A percentile compares a stretch with the other conserved stretches of the same genome.
Conservation (phyloP, 2,888 invertebrate species). For the Muschampia plurimacula region DNA sequence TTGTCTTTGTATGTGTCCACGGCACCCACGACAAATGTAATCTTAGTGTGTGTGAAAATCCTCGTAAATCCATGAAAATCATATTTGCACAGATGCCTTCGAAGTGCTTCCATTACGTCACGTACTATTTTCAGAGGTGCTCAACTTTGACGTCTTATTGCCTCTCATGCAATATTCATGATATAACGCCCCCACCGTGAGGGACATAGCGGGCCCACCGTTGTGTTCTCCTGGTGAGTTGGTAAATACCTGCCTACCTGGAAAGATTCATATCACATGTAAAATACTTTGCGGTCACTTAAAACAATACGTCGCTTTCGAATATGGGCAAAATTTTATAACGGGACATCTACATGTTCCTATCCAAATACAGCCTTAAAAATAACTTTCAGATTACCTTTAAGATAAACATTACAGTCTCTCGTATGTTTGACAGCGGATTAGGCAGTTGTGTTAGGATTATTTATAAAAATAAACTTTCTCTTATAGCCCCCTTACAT, state of each 20-base stretch:
- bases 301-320: too few species aligned
- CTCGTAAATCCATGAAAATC: conserved; percentile 48
- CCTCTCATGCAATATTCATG: conserved; percentile 79
- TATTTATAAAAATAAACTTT: conserved; percentile 30
- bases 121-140: conserved; percentile 56
- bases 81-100: conserved; percentile 48
- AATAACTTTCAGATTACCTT: not conserved
- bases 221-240: conserved; percentile 62
- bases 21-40: too few species aligned
- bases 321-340: too few species aligned
- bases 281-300: too few species aligned
- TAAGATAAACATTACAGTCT: conserved; percentile 1
- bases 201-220: conserved; percentile 54
- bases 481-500: not conserved
- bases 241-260: conserved; percentile 48
- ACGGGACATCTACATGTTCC: too few species aligned
- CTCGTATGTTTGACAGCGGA: conserved; percentile 18
- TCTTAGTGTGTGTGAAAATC: too few species aligned
- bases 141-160: conserved; percentile 73
- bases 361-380: not conserved
- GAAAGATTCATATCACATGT: too few species aligned
- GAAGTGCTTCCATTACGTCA: conserved; percentile 44
- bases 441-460: conserved; percentile 20
- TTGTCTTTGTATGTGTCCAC: too few species aligned
- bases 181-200: conserved; percentile 60